These are phyloP conservation scores for Lethrus apterus DNA, from an alignment of 1,140 invertebrate genomes.

Conservation along the genomic window DNA sequence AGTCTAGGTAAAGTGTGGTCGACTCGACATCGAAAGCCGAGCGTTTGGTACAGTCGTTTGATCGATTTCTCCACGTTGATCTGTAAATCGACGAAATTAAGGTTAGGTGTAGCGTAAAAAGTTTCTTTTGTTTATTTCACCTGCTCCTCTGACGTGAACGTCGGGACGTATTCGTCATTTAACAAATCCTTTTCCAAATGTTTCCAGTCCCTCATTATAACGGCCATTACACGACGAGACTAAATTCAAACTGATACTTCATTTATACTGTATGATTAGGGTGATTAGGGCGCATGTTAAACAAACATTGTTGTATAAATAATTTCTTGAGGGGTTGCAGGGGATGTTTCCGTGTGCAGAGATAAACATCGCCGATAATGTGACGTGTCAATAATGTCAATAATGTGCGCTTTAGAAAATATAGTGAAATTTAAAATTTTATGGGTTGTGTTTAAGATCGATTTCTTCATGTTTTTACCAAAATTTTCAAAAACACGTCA, in stretches of 20 bases:
- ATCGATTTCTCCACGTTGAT: constrained; percentile 58
- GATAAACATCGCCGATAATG: too few relatives aligned
- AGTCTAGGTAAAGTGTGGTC: constrained; percentile 55
- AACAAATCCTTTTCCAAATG: constrained; percentile 30
- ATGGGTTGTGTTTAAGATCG: too few relatives aligned
- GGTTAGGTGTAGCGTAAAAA: constrained; percentile 3
- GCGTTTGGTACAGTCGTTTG: constrained; percentile 55
- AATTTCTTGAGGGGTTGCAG: too few relatives aligned
- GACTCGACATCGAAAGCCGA: constrained; percentile 46
- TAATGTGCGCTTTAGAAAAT: too few relatives aligned
- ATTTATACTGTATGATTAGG: too few relatives aligned
- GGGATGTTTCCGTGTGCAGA: too few relatives aligned
- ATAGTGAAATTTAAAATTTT: too few relatives aligned
- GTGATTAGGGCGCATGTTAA: too few relatives aligned
- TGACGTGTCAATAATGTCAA: too few relatives aligned
- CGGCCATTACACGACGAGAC: constrained; percentile 1
- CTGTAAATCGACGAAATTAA: constrained; percentile 44
- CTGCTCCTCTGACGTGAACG: constrained; percentile 51
- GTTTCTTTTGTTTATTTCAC: constrained; percentile 30
- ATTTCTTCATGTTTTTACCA: too few relatives aligned
- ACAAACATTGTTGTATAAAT: too few relatives aligned
- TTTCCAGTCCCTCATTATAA: constrained; percentile 16
- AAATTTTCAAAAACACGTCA: too few relatives aligned
- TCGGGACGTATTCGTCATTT: constrained; percentile 44
- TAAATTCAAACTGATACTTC: background rate